Evolutionary conservation across 37 sponge, comb jelly and placozoan species (phyloP).

Genomic region (Eunapius fragilis): DNA sequence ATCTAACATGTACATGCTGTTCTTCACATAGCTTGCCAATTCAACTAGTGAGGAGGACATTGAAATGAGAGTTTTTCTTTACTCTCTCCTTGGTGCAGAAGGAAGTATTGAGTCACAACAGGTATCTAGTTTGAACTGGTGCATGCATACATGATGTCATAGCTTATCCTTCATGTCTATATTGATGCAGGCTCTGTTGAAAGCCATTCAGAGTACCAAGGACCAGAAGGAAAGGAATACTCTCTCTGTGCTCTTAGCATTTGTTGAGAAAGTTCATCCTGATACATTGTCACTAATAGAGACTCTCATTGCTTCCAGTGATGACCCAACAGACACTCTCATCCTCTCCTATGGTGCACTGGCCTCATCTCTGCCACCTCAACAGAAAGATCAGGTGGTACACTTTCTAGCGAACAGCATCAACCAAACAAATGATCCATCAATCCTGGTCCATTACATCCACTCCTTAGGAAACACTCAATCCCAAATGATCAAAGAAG

Average conservation of each 20-base stretch:
- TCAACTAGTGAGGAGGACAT: not conserved
- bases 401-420: not conserved
- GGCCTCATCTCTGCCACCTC: not conserved
- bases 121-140: too few species aligned
- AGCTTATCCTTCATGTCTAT: not conserved
- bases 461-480: conserved; percentile 58
- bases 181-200: conserved; percentile 1
- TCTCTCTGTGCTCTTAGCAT: not conserved
- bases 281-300: not conserved
- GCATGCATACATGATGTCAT: not conserved
- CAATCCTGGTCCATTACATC: conserved; percentile 14
- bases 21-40: not conserved
- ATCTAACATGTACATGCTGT: too few species aligned
- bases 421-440: not conserved
- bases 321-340: conserved; percentile 17
- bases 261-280: not conserved
- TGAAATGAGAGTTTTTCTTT: conserved; percentile 37
- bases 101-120: conserved; percentile 30
- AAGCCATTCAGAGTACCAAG: not conserved
- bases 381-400: not conserved
- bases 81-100: conserved; percentile 41
- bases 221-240: conserved; percentile 20
- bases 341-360: conserved; percentile 37
- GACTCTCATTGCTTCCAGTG: not conserved
- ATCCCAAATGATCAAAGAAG: not conserved